Evolutionary conservation across 2,888 invertebrate species (phyloP), one percentile per base, ranked within the genome.

Genomic region (Amphipyra tragopoginis): DNA sequence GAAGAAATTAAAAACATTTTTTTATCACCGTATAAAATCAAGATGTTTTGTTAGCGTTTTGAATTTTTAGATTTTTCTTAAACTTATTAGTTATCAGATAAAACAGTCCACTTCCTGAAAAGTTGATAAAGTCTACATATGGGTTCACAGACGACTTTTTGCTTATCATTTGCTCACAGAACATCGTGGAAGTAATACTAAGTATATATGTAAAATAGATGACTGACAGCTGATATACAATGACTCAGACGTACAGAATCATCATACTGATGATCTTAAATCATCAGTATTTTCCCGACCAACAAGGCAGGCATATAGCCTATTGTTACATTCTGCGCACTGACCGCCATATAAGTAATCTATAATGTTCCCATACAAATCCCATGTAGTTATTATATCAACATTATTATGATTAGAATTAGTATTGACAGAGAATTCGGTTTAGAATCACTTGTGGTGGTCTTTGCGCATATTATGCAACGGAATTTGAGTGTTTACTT

Each of bases 321-420:
- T 66, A 77, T 74, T 75, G 76, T 72, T 59, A 58, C 47, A 52
- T 65, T 77, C 65, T 70, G 72, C 79, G 65, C 75, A 76, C 48
- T 57, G 64, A 45, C 29, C 10, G 2, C 72, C 72, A 9, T 66
- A 67, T 77, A 60, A 36, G 77, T 67, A 2, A 48, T 10, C 51
- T 26, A 38, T 81, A 79, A 83, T 78, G 77, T 65, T 50, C 33
- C 78, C 51, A 82, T 84, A 82, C 53, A 80, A 81, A 79, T 54
- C 47, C 51, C 38, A 11, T 63, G 14, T 42, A n/a, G 36, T 59
- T 26, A 51, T 36, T 36, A 50, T 34, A 42, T 42, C 9, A 15
- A 11, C 14, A 44, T 48, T 51, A 45, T 33, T 15, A 39, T 48
- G 14, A 42, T 48, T 26, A 40, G 6, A 13, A 38, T 48, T 75